A percentile compares a stretch with the other conserved stretches of the same genome.
Evolutionary conservation across 2,797 vertebrate genomes (phyloP).

Genomic region (Sebastolobus altivelis): DNA sequence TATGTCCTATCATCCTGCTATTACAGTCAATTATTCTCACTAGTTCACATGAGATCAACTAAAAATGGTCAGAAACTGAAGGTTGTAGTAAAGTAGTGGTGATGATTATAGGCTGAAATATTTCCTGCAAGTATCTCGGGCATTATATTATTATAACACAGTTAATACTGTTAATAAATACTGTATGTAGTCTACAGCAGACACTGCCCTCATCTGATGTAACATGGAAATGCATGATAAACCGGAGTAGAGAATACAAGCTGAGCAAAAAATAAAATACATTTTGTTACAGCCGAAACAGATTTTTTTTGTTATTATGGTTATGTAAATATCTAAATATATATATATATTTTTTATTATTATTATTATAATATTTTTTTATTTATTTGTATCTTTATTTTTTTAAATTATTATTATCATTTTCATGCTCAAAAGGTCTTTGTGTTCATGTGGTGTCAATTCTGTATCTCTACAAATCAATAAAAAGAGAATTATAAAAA

Average conservation of each 20-base stretch:
- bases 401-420: no score
- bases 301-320: not conserved
- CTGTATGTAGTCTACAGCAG: not conserved
- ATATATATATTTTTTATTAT: no score
- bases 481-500: no score
- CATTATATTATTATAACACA: not conserved
- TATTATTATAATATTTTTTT: no score
- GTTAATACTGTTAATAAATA: not conserved
- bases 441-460: no score
- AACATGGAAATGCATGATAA: constrained; percentile 50
- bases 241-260: not conserved
- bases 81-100: not conserved
- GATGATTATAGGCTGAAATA: not conserved
- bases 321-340: not conserved
- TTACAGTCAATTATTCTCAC: not conserved
- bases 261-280: not conserved
- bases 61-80: not conserved
- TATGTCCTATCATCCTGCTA: not conserved
- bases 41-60: not conserved
- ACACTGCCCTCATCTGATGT: constrained; percentile 67
- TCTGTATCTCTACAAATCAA: no score
- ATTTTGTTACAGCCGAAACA: no score
- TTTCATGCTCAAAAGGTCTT: no score
- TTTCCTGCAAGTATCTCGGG: not conserved
- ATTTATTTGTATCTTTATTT: no score